A percentile compares a stretch with the other conserved stretches of the same genome.
These are phyloP conservation scores for Callyntrura sp. DNA, from an alignment of 2,888 invertebrate genomes.

Conservation along the genomic window DNA sequence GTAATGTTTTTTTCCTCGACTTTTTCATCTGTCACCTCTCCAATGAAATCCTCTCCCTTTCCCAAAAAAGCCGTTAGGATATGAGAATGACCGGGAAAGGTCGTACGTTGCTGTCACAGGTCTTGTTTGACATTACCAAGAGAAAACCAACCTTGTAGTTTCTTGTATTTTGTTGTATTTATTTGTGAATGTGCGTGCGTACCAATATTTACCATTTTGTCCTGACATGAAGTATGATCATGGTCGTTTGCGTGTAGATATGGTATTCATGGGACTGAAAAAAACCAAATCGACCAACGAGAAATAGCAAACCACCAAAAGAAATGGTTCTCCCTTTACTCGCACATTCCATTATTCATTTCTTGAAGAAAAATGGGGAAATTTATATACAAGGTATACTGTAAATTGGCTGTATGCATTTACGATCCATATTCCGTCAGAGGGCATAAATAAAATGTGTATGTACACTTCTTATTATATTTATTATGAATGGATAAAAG, in stretches of 20 bases:
- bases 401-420: no score
- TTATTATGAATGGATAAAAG: slow-evolving; percentile 1
- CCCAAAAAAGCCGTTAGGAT: background rate
- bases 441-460: slow-evolving; percentile 6
- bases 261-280: background rate
- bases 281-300: background rate
- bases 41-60: background rate
- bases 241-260: background rate
- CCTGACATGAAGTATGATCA: background rate
- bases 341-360: slow-evolving; percentile 65
- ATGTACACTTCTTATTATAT: background rate
- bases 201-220: background rate
- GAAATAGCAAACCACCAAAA: background rate
- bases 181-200: slow-evolving; percentile 2
- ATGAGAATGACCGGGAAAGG: background rate
- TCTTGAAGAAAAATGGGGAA: slow-evolving; percentile 38
- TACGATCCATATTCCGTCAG: no score
- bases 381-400: background rate
- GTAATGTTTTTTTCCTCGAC: background rate
- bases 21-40: background rate
- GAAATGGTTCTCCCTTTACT: background rate
- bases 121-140: background rate
- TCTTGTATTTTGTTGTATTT: background rate
- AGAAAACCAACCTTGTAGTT: background rate
- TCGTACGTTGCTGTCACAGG: background rate